These are phyloP conservation scores for Xiphophorus couchianus DNA, from an alignment of 2,113 vertebrate genomes.

Conservation along the genomic window DNA sequence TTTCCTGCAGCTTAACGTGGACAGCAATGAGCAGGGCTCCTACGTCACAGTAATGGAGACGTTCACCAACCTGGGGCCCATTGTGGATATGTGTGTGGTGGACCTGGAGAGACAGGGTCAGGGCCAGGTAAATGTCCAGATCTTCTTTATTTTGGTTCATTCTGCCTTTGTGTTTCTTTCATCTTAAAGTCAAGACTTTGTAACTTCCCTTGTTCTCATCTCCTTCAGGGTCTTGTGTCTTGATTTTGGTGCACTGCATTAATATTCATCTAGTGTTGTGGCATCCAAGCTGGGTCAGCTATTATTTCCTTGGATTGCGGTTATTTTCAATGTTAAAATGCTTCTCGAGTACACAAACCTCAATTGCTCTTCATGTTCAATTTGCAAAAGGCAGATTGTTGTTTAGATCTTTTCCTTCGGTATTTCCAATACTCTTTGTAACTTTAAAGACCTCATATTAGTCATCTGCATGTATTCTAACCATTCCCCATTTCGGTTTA, in stretches of 20 bases:
- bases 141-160: background rate
- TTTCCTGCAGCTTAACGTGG: conserved; percentile 89
- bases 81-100: conserved; percentile 99
- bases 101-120: conserved; percentile 97
- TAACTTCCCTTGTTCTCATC: background rate
- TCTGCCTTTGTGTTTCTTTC: background rate
- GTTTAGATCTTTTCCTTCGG: conserved; percentile 9
- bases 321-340: conserved; percentile 20
- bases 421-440: conserved; percentile 23
- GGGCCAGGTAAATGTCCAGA: conserved; percentile 87
- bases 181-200: background rate
- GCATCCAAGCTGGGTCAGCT: background rate
- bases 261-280: background rate
- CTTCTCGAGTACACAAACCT: conserved; percentile 7
- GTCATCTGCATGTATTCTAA: conserved; percentile 7
- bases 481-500: conserved; percentile 17
- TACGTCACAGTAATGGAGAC: conserved; percentile 98
- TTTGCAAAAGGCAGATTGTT: conserved; percentile 9
- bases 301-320: background rate
- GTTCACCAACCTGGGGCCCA: conserved; percentile 97
- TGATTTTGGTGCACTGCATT: background rate
- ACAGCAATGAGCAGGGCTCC: conserved; percentile 98
- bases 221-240: background rate
- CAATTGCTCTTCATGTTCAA: conserved; percentile 27
- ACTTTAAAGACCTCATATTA: background rate